phyloP scores from a whole-genome alignment of 2,113 vertebrate genomes.

The Laticauda laticaudata region DNA sequence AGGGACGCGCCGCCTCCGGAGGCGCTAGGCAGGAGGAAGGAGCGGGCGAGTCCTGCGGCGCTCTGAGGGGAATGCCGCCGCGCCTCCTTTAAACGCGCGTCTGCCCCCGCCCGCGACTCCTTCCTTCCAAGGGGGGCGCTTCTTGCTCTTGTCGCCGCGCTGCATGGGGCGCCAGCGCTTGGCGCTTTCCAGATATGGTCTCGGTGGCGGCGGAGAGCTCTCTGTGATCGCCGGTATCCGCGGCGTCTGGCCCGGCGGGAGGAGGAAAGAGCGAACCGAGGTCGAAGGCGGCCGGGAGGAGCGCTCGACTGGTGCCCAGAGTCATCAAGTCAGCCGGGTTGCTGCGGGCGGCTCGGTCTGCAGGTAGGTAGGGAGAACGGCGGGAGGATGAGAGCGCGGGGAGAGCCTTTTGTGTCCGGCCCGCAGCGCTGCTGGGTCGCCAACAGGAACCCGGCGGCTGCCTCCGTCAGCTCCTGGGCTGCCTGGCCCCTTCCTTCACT shows the following conservation, averaged over 20 bases:
- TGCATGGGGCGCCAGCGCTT: not conserved
- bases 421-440: not conserved
- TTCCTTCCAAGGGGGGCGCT: conserved; percentile 5
- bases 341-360: conserved; percentile 8
- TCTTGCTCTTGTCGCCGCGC: not conserved
- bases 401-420: conserved; percentile 22
- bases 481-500: not conserved
- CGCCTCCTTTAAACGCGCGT: not conserved
- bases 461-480: too few relatives aligned
- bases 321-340: conserved; percentile 30
- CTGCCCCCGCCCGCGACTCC: not conserved
- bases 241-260: not conserved
- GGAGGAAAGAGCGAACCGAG: not conserved
- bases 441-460: not conserved
- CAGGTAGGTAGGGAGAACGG: conserved; percentile 6
- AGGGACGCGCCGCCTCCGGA: not conserved
- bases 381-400: conserved; percentile 30
- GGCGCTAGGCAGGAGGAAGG: not conserved
- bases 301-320: not conserved
- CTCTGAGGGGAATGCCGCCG: not conserved
- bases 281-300: too few relatives aligned
- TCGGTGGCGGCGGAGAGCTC: not conserved
- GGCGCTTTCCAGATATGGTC: conserved; percentile 13
- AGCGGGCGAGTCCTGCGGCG: not conserved
- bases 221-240: not conserved